phyloP scores from a whole-genome alignment of 2,113 vertebrate species.

The Tautogolabrus adspersus region DNA sequence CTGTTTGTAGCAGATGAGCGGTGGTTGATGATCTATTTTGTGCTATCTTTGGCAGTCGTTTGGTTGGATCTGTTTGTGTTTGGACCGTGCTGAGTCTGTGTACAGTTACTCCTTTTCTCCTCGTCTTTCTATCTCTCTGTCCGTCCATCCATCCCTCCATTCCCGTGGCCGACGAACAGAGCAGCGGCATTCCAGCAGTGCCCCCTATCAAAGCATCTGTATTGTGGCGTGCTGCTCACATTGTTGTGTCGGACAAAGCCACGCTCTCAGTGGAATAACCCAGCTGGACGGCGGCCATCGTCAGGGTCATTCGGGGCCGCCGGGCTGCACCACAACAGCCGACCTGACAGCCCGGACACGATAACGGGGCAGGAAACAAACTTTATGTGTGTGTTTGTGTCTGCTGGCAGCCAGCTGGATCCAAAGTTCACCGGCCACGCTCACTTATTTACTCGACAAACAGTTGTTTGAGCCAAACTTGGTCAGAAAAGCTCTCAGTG shows the following conservation, averaged over 20 bases:
- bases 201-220: slow-evolving; percentile 65
- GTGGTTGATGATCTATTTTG: too few species aligned
- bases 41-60: background rate
- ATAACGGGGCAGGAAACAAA: slow-evolving; percentile 51
- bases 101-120: background rate
- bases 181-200: slow-evolving; percentile 70
- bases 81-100: background rate
- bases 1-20: too few species aligned
- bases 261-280: slow-evolving; percentile 65
- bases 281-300: slow-evolving; percentile 65
- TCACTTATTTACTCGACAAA: slow-evolving; percentile 62
- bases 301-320: slow-evolving; percentile 55
- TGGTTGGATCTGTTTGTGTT: slow-evolving; percentile 4
- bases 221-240: slow-evolving; percentile 65
- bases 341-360: slow-evolving; percentile 48
- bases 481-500: background rate
- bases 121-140: slow-evolving; percentile 11
- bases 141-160: slow-evolving; percentile 22
- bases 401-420: slow-evolving; percentile 22
- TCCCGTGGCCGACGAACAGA: slow-evolving; percentile 46
- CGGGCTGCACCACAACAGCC: slow-evolving; percentile 45
- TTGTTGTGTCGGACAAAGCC: slow-evolving; percentile 72
- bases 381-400: slow-evolving; percentile 18
- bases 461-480: slow-evolving; percentile 1
- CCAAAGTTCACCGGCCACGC: slow-evolving; percentile 54